A percentile compares a stretch with the other conserved stretches of the same genome.
Conservation (phyloP, 2,888 invertebrate genomes). For the Monoplex corrugatus region DNA sequence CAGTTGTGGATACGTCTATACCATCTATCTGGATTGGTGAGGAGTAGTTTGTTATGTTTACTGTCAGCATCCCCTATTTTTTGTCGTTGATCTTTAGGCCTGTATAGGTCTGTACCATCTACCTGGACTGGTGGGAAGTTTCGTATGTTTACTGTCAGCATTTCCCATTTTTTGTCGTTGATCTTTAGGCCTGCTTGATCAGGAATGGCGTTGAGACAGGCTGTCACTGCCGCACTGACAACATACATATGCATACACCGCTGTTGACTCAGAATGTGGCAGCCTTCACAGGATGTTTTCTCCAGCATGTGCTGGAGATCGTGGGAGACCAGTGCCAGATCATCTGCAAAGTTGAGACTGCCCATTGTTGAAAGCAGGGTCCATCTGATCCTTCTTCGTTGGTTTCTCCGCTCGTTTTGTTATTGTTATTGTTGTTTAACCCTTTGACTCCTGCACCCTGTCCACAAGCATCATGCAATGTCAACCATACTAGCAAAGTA, state of each 20-base stretch:
- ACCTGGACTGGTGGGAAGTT: background rate
- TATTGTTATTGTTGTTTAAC: too few species aligned
- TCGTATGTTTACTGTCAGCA: background rate
- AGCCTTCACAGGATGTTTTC: too few species aligned
- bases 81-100: background rate
- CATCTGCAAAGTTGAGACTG: background rate
- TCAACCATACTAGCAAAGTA: too few species aligned
- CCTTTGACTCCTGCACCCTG: too few species aligned
- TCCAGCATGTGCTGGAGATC: background rate
- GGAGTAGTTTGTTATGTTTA: background rate
- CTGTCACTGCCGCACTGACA: background rate
- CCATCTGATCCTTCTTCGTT: too few species aligned
- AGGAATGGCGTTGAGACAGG: background rate
- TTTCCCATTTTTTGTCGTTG: background rate
- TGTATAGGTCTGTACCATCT: too few species aligned
- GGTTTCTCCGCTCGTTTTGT: too few species aligned
- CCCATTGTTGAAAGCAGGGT: too few species aligned
- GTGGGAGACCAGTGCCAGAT: background rate
- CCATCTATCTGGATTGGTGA: background rate
- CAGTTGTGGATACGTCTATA: too few species aligned
- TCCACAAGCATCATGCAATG: too few species aligned
- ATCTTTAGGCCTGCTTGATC: background rate
- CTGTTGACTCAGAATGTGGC: too few species aligned
- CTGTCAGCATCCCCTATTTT: background rate
- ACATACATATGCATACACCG: too few species aligned